phyloP scores from a whole-genome alignment of 1,140 invertebrate genomes.

The Temnothorax nylanderi region DNA sequence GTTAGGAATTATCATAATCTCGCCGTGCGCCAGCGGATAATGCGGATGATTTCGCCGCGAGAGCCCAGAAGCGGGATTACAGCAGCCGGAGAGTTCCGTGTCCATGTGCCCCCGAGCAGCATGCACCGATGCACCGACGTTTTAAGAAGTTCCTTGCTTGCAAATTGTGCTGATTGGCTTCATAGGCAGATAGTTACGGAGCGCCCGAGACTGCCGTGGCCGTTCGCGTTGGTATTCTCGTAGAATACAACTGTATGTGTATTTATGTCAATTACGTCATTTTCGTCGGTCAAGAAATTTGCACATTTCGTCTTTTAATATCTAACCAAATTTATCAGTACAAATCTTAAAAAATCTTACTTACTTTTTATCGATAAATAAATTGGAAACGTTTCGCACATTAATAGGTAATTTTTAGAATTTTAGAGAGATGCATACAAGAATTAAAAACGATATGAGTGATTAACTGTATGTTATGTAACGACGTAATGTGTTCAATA shows the following conservation, averaged over 20 bases:
- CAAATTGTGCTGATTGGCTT: constrained; percentile 46
- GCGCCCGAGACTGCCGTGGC: not conserved
- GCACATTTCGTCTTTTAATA: not conserved
- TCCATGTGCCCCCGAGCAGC: constrained; percentile 13
- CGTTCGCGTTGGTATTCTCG: not conserved
- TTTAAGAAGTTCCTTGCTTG: constrained; percentile 4
- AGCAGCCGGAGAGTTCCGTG: constrained; percentile 63
- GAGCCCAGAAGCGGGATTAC: constrained; percentile 54
- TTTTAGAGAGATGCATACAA: not conserved
- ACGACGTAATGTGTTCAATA: not conserved
- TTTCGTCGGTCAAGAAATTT: not conserved
- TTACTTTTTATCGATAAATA: not conserved
- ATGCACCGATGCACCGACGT: constrained; percentile 34
- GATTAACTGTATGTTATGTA: not conserved
- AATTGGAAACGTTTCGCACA: too few species aligned
- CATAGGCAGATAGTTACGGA: constrained; percentile 11
- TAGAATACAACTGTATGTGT: not conserved
- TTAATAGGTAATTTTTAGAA: not conserved
- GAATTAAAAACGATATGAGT: not conserved
- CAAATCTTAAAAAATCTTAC: not conserved
- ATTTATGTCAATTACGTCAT: not conserved
- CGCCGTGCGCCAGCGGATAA: constrained; percentile 77
- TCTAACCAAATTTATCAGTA: not conserved
- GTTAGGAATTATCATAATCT: constrained; percentile 81
- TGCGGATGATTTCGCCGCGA: constrained; percentile 76